Evolutionary conservation across 2,113 vertebrate species (phyloP).

Genomic region (Erinaceus europaeus): DNA sequence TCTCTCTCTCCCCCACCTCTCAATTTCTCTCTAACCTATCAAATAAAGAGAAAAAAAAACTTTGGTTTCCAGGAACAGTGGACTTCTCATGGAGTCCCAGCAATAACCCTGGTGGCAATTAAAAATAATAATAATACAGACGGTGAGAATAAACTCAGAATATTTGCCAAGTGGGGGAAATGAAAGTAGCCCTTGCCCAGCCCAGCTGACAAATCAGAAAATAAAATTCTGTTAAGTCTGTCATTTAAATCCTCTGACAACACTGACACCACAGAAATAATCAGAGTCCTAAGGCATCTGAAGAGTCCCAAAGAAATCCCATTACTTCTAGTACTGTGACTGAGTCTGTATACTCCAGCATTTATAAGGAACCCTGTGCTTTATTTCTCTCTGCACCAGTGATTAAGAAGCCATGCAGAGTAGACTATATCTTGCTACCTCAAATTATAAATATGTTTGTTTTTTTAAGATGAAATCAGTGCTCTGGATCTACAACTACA

Average conservation of each 20-base stretch:
- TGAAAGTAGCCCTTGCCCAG: not conserved
- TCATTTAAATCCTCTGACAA: not conserved
- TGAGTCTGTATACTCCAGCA: not conserved
- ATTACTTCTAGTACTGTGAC: not conserved
- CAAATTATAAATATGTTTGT: not conserved
- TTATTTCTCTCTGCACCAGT: not conserved
- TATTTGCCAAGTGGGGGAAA: not conserved
- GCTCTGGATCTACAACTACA: not conserved
- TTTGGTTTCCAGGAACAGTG: too few species aligned
- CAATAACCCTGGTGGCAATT: too few species aligned
- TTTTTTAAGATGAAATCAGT: slow-evolving; percentile 18
- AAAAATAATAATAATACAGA: not conserved
- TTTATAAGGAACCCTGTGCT: not conserved
- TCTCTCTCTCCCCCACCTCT: too few species aligned
- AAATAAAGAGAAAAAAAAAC: too few species aligned
- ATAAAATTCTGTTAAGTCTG: not conserved
- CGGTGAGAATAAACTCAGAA: not conserved
- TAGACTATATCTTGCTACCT: not conserved
- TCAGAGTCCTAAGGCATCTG: not conserved
- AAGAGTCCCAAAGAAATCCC: not conserved
- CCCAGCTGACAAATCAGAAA: not conserved
- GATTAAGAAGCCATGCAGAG: not conserved
- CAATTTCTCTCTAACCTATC: too few species aligned
- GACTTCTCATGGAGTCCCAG: too few species aligned
- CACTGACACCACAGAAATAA: not conserved